Evolutionary conservation across 2,797 vertebrate species (phyloP), one percentile per base, ranked within the genome.

Genomic region (Selene dorsalis): DNA sequence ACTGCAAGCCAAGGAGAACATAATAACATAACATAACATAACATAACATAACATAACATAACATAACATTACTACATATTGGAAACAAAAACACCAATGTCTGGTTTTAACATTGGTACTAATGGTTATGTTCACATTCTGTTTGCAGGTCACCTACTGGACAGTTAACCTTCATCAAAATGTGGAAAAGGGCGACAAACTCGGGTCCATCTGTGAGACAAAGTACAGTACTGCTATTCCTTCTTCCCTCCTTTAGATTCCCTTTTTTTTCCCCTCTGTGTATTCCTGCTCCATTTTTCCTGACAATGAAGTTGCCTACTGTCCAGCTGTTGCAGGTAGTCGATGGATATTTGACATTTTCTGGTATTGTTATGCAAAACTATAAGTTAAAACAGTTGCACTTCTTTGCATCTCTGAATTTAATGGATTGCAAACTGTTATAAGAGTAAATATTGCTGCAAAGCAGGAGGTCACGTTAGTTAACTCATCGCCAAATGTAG

Each of bases 181-280:
- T 95, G 94, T 93, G 88, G 91, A 94, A 92, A 79, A 89, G 80
- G 56, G 24, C 66, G 8, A 92, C 88, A 68, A 83, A 62, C 66
- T 28, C 75, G 0, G 89, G 86, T 14, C 24, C 82, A 8, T 24
- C 61, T 0, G 18, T 70, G 32, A 92, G 85, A 83, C 77, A 74
- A 91, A 86, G 92, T 94, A 92, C 10, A 69, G 79, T 55, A 78
- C 12, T 53, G 9, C 28, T 69, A 7, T 62, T 47, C 13, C 3
- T 20, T 39, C 22, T 55, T 50, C 6, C 6, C 47, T 48, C 20
- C 39, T 43, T 3, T n/a, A 56, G 32, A 22, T 16, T 41, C 2
- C 35, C n/a, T 41, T 38, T 53, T 22, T 60, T n/a, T n/a, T n/a
- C n/a, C n/a, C n/a, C n/a, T 38, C 11, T 43, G 13, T 14, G 20